Base-by-base conservation (phyloP, 1,140 invertebrate genomes). In the Telenomus remus region DNA sequence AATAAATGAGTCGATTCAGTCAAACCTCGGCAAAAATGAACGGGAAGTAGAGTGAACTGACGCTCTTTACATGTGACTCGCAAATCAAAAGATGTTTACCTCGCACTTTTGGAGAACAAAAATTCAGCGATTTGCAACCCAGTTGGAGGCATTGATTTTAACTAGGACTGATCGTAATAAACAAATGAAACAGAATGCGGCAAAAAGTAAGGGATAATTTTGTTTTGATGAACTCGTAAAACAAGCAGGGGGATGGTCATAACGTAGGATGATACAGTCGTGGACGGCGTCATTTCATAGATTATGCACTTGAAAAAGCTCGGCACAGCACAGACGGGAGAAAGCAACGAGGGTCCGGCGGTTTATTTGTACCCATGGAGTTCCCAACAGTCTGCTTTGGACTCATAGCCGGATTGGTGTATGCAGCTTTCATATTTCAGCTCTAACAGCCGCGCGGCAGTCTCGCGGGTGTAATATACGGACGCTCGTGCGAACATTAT, bases 341-440 rank as follows among this genome's bases (percentile, higher is more conserved):
- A 60, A 55, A 55, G 44, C 43, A 42, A 13, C 53, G n/a, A 50
- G 16, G 43, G 50, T 61, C 71, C 54, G 72, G 53, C 11, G 68
- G 37, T 39, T 11, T 69, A 44, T 69, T 77, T 76, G 49, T 64
- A 71, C 69, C 63, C 61, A 64, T 76, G 51, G 65, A 37, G 74
- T 79, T 77, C 60, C 73, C 74, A 61, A 51, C 55, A 71, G 78
- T 70, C 65, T 71, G 73, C 70, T 79, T 79, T 73, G 47, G 50
- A 76, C 69, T 70, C 74, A 63, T 53, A 33, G 55, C 66, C 61
- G 64, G 53, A 61, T 71, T 39, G 43, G 37, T 72, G 47, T 74
- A 74, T 73, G 69, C 60, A 72, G 75, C 63, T 78, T 80, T 72
- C 70, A 80, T 80, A 80, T 73, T 80, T 80, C 64, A 78, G 57